Percentiles rank a stretch among this genome's conserved stretches.
Evolutionary conservation across 2,888 invertebrate genomes (phyloP).

Genomic region (Thera obeliscata): DNA sequence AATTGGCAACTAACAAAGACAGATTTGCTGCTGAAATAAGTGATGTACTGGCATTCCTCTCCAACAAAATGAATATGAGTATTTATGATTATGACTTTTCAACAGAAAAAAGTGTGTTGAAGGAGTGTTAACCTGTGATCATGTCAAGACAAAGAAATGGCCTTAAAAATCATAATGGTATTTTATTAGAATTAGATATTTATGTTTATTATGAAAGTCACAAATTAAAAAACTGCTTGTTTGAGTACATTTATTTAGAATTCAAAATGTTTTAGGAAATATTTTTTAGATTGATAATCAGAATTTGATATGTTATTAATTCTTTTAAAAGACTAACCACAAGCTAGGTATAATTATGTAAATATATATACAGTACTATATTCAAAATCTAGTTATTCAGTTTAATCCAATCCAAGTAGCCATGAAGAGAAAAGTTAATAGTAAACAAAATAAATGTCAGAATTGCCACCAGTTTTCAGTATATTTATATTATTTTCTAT

Average conservation of each 20-base stretch:
- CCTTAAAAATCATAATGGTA: not conserved
- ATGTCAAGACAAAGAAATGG: not conserved
- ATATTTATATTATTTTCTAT: too few relatives aligned
- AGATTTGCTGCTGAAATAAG: conserved; percentile 76
- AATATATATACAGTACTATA: too few relatives aligned
- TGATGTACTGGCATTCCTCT: conserved; percentile 80
- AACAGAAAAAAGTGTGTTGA: conserved; percentile 81
- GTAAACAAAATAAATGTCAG: too few relatives aligned
- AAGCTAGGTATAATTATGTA: not conserved
- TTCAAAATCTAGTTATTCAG: too few relatives aligned
- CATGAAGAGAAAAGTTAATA: not conserved
- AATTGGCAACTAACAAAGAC: conserved; percentile 76
- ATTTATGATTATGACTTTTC: conserved; percentile 81
- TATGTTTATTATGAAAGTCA: not conserved
- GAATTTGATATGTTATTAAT: not conserved
- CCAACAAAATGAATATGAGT: conserved; percentile 72
- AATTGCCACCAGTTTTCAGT: too few relatives aligned
- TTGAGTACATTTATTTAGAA: not conserved
- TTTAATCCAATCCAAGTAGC: not conserved
- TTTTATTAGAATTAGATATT: too few relatives aligned
- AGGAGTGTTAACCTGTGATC: conserved; percentile 64
- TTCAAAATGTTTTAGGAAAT: not conserved
- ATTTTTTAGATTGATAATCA: not conserved
- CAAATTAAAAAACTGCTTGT: not conserved
- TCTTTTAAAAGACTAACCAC: not conserved